Base-by-base conservation (phyloP, 2,797 vertebrate species). In the Alca torda region DNA sequence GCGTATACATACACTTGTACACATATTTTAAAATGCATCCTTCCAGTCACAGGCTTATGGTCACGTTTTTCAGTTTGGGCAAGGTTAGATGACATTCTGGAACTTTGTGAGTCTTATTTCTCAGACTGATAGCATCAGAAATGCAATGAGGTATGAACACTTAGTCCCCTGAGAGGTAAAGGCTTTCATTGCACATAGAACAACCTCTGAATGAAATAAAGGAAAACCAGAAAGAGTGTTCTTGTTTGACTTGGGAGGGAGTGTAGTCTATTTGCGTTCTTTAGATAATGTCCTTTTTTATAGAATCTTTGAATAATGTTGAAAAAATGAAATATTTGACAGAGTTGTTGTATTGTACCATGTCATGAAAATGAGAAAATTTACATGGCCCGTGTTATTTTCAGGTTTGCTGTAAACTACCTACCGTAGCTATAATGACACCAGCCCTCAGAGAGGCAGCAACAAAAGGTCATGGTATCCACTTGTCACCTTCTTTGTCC, bases 401-500 rank as follows among this genome's bases (percentile, higher is more conserved):
- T 93, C 97, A 98, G 98, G 97, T 97, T 98, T 98, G 95, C 97
- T 95, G 91, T 96, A 97, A 94, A 97, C 97, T 98, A 90, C 94
- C 96, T 97, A 80, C 94, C 83, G 13, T 96, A 98, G 96, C 96
- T 98, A 98, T 97, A 97, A 99, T 99, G 99, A 98, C 98, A 98
- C 99, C 99, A 95, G 99, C 99, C 91, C 98, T 99, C 94, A 98
- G 98, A 96, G 99, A 99, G 97, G 96, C 98, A 97, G 95, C 98
- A 90, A 98, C 98, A 97, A 98, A 99, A 97, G 97, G 97, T 96
- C 97, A 97, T 94, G 98, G 98, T 97, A 98, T 99, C 98, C 98
- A 98, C 97, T 98, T 99, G 97, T 98, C 98, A 82, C 97, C 98
- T 41, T 98, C 98, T 95, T 97, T 98, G 82, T 96, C 97, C 77